These are phyloP conservation scores for Maniola hyperantus DNA, from an alignment of 2,888 invertebrate genomes.

Conservation along the genomic window DNA sequence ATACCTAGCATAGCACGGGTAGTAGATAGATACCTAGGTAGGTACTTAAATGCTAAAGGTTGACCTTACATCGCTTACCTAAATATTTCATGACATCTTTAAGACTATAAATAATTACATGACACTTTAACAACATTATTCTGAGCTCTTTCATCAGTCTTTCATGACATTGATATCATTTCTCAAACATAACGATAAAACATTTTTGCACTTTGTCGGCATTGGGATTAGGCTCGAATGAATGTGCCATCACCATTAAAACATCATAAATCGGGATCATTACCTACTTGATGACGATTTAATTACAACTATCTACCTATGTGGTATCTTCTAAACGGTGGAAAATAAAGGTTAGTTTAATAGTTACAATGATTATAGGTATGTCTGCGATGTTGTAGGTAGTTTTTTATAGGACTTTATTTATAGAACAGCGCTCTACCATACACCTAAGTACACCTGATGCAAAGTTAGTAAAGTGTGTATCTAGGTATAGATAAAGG, in stretches of 20 bases:
- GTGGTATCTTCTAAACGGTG: slow-evolving; percentile 16
- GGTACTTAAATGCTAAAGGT: too few relatives aligned
- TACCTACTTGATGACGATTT: slow-evolving; percentile 54
- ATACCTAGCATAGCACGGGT: too few relatives aligned
- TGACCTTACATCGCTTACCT: neutral
- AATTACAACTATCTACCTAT: slow-evolving; percentile 45
- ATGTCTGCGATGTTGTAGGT: neutral
- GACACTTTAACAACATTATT: slow-evolving; percentile 19
- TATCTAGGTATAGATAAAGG: too few relatives aligned
- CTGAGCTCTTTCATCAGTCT: slow-evolving; percentile 3
- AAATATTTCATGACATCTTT: slow-evolving; percentile 3
- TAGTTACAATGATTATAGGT: neutral
- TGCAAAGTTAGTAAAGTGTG: neutral
- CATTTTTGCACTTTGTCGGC: slow-evolving; percentile 35
- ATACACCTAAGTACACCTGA: neutral
- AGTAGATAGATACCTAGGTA: neutral
- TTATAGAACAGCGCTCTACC: neutral
- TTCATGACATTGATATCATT: slow-evolving; percentile 33
- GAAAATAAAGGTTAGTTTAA: slow-evolving; percentile 4
- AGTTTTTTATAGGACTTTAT: neutral
- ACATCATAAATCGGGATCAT: slow-evolving; percentile 49
- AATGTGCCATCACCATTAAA: slow-evolving; percentile 42
- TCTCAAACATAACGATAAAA: slow-evolving; percentile 31
- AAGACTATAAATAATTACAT: slow-evolving; percentile 15
- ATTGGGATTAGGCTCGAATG: slow-evolving; percentile 17